A percentile compares a stretch with the other conserved stretches of the same genome.
These are phyloP conservation scores for Rafetus swinhoei DNA, from an alignment of 2,113 vertebrate species.

Conservation along the genomic window DNA sequence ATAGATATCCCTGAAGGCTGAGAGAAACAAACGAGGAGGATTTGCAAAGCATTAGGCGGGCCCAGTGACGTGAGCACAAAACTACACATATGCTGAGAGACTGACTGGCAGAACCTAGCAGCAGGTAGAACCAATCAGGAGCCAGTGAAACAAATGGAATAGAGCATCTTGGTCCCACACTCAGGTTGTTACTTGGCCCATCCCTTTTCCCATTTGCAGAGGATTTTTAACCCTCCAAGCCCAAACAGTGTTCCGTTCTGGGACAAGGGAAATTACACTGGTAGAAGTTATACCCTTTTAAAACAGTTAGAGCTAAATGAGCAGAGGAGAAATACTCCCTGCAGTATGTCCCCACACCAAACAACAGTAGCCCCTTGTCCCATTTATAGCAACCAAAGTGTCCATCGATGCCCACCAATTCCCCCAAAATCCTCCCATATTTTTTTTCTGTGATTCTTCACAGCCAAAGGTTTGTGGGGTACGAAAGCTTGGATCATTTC, in stretches of 20 bases:
- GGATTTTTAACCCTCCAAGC: background rate
- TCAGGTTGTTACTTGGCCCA: background rate
- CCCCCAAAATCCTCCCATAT: background rate
- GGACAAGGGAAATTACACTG: background rate
- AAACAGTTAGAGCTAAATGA: background rate
- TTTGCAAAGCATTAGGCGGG: background rate
- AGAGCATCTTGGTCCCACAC: background rate
- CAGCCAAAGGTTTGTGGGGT: background rate
- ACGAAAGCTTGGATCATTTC: background rate
- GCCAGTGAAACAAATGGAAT: background rate
- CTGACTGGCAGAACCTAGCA: background rate
- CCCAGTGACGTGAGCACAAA: background rate
- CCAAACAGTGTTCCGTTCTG: background rate
- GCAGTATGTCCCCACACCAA: background rate
- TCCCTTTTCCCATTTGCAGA: background rate
- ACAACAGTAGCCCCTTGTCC: background rate
- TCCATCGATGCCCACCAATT: background rate
- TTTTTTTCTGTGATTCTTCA: background rate
- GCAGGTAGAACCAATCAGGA: background rate
- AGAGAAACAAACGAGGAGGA: too few relatives aligned
- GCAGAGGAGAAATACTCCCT: background rate
- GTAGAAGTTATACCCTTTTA: background rate
- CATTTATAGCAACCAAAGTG: background rate
- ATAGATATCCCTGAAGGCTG: background rate
- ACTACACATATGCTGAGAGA: fast-evolving